These are phyloP conservation scores for Butorides virescens DNA, from an alignment of 2,113 vertebrate species.

Conservation along the genomic window DNA sequence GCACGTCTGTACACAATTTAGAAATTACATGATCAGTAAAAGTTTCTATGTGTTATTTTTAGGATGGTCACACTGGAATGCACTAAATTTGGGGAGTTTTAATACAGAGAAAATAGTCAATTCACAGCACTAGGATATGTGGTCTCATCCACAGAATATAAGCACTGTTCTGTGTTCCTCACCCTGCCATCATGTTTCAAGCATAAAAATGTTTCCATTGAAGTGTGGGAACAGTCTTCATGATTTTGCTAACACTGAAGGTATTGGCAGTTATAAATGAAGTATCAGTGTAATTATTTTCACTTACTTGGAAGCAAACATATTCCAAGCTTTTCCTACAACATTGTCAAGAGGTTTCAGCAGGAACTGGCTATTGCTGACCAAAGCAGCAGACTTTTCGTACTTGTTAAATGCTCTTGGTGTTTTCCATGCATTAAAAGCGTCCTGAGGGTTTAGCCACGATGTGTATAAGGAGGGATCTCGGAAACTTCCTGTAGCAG, in stretches of 20 bases:
- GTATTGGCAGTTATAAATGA: neutral
- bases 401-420: slow-evolving; percentile 89
- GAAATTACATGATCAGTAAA: neutral
- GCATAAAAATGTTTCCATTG: neutral
- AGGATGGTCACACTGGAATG: neutral
- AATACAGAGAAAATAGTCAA: neutral
- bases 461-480: slow-evolving; percentile 86
- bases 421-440: slow-evolving; percentile 83
- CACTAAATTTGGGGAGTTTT: neutral
- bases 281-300: neutral
- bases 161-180: neutral
- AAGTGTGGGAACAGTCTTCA: neutral
- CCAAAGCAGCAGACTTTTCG: slow-evolving; percentile 88
- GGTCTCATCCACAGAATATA: neutral
- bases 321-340: slow-evolving; percentile 96
- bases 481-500: slow-evolving; percentile 79
- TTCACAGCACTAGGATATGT: neutral
- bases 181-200: neutral
- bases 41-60: neutral
- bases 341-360: slow-evolving; percentile 85
- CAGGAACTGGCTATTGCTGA: slow-evolving; percentile 94
- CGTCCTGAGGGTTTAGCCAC: slow-evolving; percentile 80
- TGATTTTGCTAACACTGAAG: neutral
- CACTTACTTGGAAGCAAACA: slow-evolving; percentile 96
- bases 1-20: neutral